Percentiles rank a stretch among this genome's conserved stretches.
These are phyloP conservation scores for Dolichallabes microphthalmus DNA, from an alignment of 2,113 vertebrate genomes.

Conservation along the genomic window DNA sequence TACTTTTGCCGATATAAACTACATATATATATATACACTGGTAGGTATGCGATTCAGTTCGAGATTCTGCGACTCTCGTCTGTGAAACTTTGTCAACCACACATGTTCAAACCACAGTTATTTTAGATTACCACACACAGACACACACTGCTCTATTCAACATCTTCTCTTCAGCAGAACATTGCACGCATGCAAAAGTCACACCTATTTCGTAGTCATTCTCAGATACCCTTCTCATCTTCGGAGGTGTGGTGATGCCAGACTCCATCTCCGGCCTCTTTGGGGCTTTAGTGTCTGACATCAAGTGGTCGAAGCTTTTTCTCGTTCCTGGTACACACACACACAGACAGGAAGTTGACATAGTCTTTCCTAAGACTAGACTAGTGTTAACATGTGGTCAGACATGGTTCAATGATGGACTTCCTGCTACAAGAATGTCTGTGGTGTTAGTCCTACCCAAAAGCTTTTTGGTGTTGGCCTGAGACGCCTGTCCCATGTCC, in stretches of 20 bases:
- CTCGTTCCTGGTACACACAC: constrained; percentile 80
- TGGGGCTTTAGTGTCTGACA: constrained; percentile 96
- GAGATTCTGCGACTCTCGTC: background rate
- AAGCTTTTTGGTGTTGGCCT: constrained; percentile 95
- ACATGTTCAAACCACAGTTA: background rate
- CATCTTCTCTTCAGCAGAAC: background rate
- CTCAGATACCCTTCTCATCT: constrained; percentile 97
- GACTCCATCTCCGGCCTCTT: constrained; percentile 98
- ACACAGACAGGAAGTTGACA: constrained; percentile 12
- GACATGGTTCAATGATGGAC: background rate
- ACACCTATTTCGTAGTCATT: constrained; percentile 96
- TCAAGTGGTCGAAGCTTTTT: constrained; percentile 99
- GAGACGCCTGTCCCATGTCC: constrained; percentile 98
- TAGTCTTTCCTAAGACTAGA: background rate
- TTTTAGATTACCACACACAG: background rate
- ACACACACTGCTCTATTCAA: background rate
- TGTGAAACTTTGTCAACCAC: no score
- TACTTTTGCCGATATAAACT: no score
- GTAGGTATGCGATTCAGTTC: background rate
- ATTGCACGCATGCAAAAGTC: constrained; percentile 38
- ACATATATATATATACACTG: no score
- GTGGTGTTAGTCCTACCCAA: constrained; percentile 74
- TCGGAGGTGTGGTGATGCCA: constrained; percentile 95
- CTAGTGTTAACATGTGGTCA: no score
- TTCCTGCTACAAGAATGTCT: background rate